These are phyloP conservation scores for Indri indri DNA, from an alignment of 2,113 vertebrate species.

Conservation along the genomic window DNA sequence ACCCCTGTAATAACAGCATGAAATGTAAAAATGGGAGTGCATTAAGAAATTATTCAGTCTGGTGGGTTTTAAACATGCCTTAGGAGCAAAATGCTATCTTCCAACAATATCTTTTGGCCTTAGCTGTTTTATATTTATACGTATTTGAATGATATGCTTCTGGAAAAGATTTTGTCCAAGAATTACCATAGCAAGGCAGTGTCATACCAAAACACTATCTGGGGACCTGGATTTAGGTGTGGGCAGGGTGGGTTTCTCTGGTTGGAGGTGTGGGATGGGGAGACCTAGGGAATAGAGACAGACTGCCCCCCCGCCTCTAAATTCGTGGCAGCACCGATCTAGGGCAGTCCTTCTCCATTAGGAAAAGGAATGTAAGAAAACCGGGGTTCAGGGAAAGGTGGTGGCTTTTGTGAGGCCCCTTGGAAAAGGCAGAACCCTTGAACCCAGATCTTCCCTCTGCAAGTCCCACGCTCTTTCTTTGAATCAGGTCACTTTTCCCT, in stretches of 20 bases:
- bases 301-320: background rate
- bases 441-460: background rate
- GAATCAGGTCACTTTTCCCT: background rate
- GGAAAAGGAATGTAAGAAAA: background rate
- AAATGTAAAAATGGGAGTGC: background rate
- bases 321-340: background rate
- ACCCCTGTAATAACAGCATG: background rate
- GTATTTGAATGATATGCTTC: background rate
- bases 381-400: background rate
- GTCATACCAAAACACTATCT: background rate
- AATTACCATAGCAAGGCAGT: background rate
- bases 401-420: background rate
- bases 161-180: background rate
- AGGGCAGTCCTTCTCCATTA: background rate
- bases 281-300: fast-evolving
- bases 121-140: background rate
- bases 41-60: background rate
- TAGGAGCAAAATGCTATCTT: background rate
- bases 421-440: no score
- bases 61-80: background rate
- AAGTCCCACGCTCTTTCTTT: background rate
- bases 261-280: background rate
- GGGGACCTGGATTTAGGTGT: background rate
- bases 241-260: background rate
- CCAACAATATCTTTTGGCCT: background rate